Percentiles rank a stretch among this genome's conserved stretches.
Conservation (phyloP, 1,140 invertebrate genomes). For the Littorina saxatilis region DNA sequence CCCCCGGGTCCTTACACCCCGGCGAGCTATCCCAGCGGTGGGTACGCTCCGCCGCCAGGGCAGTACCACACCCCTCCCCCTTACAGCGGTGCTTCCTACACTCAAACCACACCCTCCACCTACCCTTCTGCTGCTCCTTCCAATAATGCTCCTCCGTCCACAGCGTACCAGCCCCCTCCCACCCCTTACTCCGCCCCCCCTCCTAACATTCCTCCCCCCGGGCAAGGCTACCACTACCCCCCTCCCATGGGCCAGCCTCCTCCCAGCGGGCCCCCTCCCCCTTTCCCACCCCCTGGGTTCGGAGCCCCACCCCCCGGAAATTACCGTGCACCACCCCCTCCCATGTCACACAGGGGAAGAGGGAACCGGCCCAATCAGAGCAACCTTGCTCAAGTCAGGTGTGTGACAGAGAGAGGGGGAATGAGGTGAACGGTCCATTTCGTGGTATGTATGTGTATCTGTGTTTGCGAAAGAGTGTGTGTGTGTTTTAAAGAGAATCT, state of each 20-base stretch:
- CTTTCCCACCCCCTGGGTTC: conserved; percentile 25
- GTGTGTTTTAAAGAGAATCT: too few species aligned
- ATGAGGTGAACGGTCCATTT: neutral
- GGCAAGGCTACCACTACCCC: conserved; percentile 24
- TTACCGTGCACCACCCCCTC: neutral
- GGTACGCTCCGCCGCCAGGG: conserved; percentile 23
- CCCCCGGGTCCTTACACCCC: conserved; percentile 35
- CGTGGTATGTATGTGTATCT: too few species aligned
- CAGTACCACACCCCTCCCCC: conserved; percentile 39
- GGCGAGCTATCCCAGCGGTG: conserved; percentile 15
- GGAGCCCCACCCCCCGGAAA: conserved; percentile 25
- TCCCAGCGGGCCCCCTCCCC: conserved; percentile 40
- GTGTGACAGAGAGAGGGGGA: neutral
- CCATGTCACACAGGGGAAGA: neutral
- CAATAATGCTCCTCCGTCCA: neutral
- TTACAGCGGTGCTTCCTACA: conserved; percentile 19
- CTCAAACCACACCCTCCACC: conserved; percentile 2
- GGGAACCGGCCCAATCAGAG: conserved; percentile 11
- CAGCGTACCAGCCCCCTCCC: conserved; percentile 32
- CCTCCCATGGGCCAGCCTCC: conserved; percentile 32
- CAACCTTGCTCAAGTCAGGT: neutral
- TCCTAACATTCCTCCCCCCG: conserved; percentile 18
- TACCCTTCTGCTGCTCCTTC: conserved; percentile 12
- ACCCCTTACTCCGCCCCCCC: conserved; percentile 25
- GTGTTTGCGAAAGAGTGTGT: too few species aligned